Conservation (phyloP, 2,888 invertebrate species). For the Drosophila paranaensis region DNA sequence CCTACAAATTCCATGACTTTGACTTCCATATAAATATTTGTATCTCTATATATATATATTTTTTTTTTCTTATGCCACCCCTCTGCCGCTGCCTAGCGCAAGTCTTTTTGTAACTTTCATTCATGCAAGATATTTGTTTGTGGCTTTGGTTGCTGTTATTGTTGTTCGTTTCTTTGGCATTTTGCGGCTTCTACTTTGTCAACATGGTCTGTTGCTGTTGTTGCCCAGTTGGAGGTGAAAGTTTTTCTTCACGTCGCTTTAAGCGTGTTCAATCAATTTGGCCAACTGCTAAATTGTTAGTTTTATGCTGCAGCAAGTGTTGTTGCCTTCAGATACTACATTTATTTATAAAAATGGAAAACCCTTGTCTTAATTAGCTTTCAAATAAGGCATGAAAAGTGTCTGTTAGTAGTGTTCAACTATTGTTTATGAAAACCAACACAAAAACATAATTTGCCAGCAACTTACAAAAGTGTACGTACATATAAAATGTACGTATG, state of each 20-base stretch:
- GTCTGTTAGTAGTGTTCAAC: not conserved
- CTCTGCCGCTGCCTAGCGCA: conserved; percentile 42
- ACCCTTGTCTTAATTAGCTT: conserved; percentile 4
- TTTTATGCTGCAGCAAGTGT: conserved; percentile 10
- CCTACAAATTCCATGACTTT: conserved; percentile 51
- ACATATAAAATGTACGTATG: not conserved
- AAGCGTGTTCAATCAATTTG: conserved; percentile 64
- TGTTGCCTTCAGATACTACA: not conserved
- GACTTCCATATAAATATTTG: conserved; percentile 19
- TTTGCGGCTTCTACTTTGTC: conserved; percentile 69
- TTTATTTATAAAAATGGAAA: conserved; percentile 6
- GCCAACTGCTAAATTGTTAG: conserved; percentile 41
- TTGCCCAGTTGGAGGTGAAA: conserved; percentile 73
- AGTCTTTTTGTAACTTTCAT: conserved; percentile 78
- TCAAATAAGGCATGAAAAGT: not conserved
- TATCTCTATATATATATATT: conserved; percentile 1
- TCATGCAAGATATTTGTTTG: conserved; percentile 60
- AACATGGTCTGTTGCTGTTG: conserved; percentile 42
- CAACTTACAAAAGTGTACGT: too few relatives aligned
- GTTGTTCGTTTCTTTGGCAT: conserved; percentile 51
- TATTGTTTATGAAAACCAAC: too few relatives aligned
- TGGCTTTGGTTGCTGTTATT: conserved; percentile 31
- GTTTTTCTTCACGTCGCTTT: conserved; percentile 65
- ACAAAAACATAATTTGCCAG: not conserved
- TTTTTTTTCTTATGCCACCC: conserved; percentile 6